Evolutionary conservation across 1,140 invertebrate species (phyloP).

Genomic region (Maconellicoccus hirsutus): DNA sequence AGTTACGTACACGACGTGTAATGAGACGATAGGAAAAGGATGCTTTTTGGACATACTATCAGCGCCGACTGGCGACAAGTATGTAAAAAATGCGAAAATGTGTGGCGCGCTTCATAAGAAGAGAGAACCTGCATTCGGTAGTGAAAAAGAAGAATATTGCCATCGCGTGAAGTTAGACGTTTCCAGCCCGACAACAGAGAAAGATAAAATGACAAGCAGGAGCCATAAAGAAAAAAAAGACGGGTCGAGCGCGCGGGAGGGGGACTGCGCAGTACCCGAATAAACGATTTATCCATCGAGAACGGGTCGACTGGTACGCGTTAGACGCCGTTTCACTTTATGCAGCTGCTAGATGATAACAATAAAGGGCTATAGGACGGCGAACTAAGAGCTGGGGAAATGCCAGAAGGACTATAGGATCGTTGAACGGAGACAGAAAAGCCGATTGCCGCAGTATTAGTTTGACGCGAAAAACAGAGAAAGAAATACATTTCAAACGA

Average conservation of each 20-base stretch:
- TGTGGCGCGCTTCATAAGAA: neutral
- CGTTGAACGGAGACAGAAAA: slow-evolving; percentile 19
- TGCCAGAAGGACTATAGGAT: slow-evolving; percentile 19
- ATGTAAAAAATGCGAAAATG: slow-evolving; percentile 20
- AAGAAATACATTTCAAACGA: slow-evolving; percentile 18
- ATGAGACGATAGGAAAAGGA: neutral
- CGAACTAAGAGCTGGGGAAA: slow-evolving; percentile 21
- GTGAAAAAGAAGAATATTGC: slow-evolving; percentile 20
- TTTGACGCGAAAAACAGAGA: slow-evolving; percentile 17
- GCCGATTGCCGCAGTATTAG: slow-evolving; percentile 19
- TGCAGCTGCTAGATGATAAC: slow-evolving; percentile 22
- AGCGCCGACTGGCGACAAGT: slow-evolving; percentile 21
- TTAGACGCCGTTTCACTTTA: slow-evolving; percentile 19
- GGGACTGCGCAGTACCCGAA: slow-evolving; percentile 20
- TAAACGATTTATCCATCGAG: slow-evolving; percentile 19
- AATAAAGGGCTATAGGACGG: slow-evolving; percentile 21
- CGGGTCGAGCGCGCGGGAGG: neutral
- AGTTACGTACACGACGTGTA: too few species aligned
- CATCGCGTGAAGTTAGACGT: slow-evolving; percentile 19
- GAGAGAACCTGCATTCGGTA: slow-evolving; percentile 10
- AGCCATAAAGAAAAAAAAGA: slow-evolving; percentile 20
- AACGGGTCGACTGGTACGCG: slow-evolving; percentile 14
- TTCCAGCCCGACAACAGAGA: slow-evolving; percentile 19
- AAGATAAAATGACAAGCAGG: slow-evolving; percentile 22
- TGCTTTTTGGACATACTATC: slow-evolving; percentile 1